Evolutionary conservation across 1,140 invertebrate species (phyloP), one percentile per base, ranked within the genome.

Genomic region (Tachypleus tridentatus): DNA sequence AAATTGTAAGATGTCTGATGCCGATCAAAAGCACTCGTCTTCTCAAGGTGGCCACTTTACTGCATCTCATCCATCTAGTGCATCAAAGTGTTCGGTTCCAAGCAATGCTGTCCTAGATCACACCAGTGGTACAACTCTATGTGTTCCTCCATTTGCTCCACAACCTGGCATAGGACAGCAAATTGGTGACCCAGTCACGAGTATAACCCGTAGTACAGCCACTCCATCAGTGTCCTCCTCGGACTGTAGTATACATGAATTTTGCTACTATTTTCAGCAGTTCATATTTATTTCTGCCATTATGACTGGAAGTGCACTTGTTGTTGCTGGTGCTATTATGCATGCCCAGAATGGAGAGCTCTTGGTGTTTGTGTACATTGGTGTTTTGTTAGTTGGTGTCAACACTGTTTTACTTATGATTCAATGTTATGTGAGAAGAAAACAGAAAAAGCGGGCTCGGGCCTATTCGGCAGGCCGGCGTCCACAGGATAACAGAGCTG

Each of bases 241-340:
- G 7, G 66, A 67, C 50, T 67, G 66, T 60, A 62, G 58, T 56
- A 64, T 67, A 10, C 63, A 67, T 49, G 66, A 67, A 57, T 53
- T 67, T n/a, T 66, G 64, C 59, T 67, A 67, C n/a, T 67, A 67
- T 47, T 67, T 67, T 50, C 66, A 67, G 57, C 63, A 64, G 51
- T 59, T 63, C 49, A 64, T 67, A n/a, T 67, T 67, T 53, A 64
- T 64, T 49, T 54, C 64, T n/a, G 66, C 66, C 10, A 63, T 67
- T 53, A 53, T 64, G 60, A 67, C 66, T 53, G 66, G 66, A 50
- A 48, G 58, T 4, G 63, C 66, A 11, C 58, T 67, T 3, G 66
- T 67, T 52, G 60, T 62, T 50, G 66, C 66, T 4, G 66, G 66
- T n/a, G 60, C 63, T 8, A 58, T 67, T 48, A 62, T 67, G 66